Percentiles rank a stretch among this genome's conserved stretches.
These are phyloP conservation scores for Diachasmimorpha longicaudata DNA, from an alignment of 1,140 invertebrate species.

Conservation along the genomic window DNA sequence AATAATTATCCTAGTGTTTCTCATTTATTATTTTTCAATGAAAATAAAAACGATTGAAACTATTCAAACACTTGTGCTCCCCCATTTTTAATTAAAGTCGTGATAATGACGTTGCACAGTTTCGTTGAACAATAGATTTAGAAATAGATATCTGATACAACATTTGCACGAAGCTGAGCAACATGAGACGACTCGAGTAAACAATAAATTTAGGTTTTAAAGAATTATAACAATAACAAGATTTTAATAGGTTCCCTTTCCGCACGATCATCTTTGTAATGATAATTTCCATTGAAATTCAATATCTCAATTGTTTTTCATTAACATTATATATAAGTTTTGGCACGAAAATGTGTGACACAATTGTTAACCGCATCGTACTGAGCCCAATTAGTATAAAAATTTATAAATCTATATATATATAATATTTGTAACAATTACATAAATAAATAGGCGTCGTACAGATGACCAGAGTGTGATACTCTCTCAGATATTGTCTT, in stretches of 20 bases:
- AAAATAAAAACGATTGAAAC: background rate
- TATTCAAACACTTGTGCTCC: background rate
- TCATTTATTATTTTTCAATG: background rate
- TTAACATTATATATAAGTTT: background rate
- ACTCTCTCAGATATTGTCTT: background rate
- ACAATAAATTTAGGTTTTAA: background rate
- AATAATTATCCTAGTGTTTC: background rate
- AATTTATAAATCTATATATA: background rate
- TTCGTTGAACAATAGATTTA: background rate
- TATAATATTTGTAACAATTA: background rate
- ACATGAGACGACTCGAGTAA: background rate
- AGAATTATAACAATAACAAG: background rate
- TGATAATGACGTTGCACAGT: background rate
- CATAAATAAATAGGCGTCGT: constrained; percentile 6
- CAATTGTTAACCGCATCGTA: background rate
- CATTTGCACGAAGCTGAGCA: background rate
- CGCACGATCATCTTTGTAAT: background rate
- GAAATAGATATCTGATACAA: background rate
- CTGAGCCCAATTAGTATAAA: background rate
- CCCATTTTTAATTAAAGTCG: background rate
- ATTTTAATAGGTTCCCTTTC: background rate
- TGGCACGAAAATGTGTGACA: constrained; percentile 4
- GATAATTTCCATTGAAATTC: background rate
- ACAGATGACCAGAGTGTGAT: background rate
- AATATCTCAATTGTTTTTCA: background rate